Conservation (phyloP, 2,888 invertebrate species). For the Dolichopus griseipennis region DNA sequence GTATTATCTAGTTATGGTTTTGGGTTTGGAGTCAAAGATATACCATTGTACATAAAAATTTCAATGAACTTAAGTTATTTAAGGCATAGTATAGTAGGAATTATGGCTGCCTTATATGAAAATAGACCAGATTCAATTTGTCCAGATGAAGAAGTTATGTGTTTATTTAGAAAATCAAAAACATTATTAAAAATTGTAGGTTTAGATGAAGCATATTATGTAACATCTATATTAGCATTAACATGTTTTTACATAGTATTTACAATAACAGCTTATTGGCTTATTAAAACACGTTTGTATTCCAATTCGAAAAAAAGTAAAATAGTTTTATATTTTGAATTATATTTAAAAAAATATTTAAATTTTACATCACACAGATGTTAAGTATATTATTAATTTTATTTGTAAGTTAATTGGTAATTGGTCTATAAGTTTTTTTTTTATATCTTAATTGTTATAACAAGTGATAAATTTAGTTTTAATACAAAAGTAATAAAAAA, state of each 20-base stretch:
- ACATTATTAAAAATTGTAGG: slow-evolving; percentile 68
- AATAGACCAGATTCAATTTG: slow-evolving; percentile 67
- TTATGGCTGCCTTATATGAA: slow-evolving; percentile 69
- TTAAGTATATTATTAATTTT: slow-evolving; percentile 20
- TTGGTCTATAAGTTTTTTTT: too few species aligned
- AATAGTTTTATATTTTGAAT: slow-evolving; percentile 59
- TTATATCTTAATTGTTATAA: too few species aligned
- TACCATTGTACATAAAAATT: slow-evolving; percentile 65
- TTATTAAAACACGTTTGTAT: slow-evolving; percentile 59
- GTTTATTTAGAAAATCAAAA: slow-evolving; percentile 64
- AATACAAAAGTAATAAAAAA: too few species aligned
- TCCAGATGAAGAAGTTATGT: slow-evolving; percentile 59
- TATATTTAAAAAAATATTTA: slow-evolving; percentile 58
- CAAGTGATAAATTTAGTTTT: too few species aligned
- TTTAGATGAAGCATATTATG: slow-evolving; percentile 60
- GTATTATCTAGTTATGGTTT: slow-evolving; percentile 79
- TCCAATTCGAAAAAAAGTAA: slow-evolving; percentile 59
- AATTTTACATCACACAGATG: slow-evolving; percentile 45
- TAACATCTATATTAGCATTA: slow-evolving; percentile 59
- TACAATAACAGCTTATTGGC: slow-evolving; percentile 59
- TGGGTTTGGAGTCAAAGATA: slow-evolving; percentile 60
- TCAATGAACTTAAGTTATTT: slow-evolving; percentile 76
- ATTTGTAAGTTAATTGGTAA: too few species aligned
- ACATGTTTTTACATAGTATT: slow-evolving; percentile 61
- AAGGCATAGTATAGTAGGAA: slow-evolving; percentile 71